Percentiles rank a stretch among this genome's conserved stretches.
Conservation (phyloP, 35 echinoderm and acorn worm species). For the Ptychodera flava region DNA sequence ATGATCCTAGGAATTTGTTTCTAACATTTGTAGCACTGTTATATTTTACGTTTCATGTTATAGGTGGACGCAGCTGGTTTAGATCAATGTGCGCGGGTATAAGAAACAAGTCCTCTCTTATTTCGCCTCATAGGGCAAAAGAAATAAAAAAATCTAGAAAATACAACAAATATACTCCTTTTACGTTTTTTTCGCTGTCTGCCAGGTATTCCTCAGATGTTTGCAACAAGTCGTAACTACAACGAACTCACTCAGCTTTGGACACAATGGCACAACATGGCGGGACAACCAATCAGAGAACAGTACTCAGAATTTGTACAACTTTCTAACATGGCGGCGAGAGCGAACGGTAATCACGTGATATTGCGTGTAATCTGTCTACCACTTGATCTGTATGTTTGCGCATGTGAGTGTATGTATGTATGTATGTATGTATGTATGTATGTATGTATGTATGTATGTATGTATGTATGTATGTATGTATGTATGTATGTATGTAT, state of each 20-base stretch:
- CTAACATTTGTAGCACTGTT: too few species aligned
- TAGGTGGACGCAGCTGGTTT: too few species aligned
- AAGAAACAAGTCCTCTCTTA: too few species aligned
- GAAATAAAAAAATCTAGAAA: too few species aligned
- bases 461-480: background rate
- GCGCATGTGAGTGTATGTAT: background rate
- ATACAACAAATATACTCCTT: too few species aligned
- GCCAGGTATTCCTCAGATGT: constrained; percentile 67
- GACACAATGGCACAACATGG: constrained; percentile 67
- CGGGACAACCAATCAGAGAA: constrained; percentile 53
- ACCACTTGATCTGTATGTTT: background rate
- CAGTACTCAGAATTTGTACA: constrained; percentile 72
- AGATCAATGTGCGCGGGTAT: too few species aligned
- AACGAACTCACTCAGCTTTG: constrained; percentile 73
- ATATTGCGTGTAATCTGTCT: too few species aligned
- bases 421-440: background rate
- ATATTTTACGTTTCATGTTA: too few species aligned
- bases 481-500: background rate
- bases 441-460: background rate
- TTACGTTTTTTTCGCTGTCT: too few species aligned
- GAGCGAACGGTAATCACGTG: constrained; percentile 85
- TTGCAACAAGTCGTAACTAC: constrained; percentile 67
- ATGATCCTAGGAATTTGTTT: too few species aligned
- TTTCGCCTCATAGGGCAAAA: too few species aligned
- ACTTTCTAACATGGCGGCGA: constrained; percentile 62